Evolutionary conservation across 2,888 invertebrate genomes (phyloP), one percentile per base, ranked within the genome.

Genomic region (Muscina levida): DNA sequence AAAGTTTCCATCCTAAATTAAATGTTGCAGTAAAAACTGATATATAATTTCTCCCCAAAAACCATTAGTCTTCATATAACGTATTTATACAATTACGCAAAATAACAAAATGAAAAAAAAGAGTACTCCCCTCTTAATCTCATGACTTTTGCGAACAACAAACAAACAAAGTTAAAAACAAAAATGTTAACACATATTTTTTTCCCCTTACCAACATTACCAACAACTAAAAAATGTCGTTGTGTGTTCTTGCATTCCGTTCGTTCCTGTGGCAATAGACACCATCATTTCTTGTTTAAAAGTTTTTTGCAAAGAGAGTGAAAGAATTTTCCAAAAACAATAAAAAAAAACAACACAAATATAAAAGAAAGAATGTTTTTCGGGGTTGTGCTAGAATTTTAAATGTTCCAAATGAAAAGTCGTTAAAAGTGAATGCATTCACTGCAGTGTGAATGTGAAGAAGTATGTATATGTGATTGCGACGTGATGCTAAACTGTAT

Each of bases 381-480:
- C 22, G 53, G 6, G n/a, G 44, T 8, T 22, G 53, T 53, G 22
- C 13, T 13, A 13, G 22, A 22, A 53, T 53, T 53, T 53, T 11
- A 53, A 53, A 22, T 53, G 53, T 59, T 15, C 39, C 59, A 39
- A 59, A 59, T 59, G 11, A 59, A 59, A 59, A 37, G 59, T 62
- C 42, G 42, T 62, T 62, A 42, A 62, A 62, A 39, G 62, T 42
- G 42, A 22, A 39, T 53, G 39, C 19, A 59, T 59, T 39, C 42
- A 37, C 8, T n/a, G n/a, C n/a, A n/a, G n/a, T n/a, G n/a, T n/a
- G n/a, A 62, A 59, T 17, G 37, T 10, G 19, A 22, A 31, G 15
- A 11, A 57, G 26, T 37, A 37, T 57, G 8, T n/a, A 39, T 59
- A 53, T 53, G 22, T 53, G 24, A n/a, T n/a, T n/a, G 24, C 1